Evolutionary conservation across 2,797 vertebrate species (phyloP), one percentile per base, ranked within the genome.

Genomic region (Orientallactaga sibirica): DNA sequence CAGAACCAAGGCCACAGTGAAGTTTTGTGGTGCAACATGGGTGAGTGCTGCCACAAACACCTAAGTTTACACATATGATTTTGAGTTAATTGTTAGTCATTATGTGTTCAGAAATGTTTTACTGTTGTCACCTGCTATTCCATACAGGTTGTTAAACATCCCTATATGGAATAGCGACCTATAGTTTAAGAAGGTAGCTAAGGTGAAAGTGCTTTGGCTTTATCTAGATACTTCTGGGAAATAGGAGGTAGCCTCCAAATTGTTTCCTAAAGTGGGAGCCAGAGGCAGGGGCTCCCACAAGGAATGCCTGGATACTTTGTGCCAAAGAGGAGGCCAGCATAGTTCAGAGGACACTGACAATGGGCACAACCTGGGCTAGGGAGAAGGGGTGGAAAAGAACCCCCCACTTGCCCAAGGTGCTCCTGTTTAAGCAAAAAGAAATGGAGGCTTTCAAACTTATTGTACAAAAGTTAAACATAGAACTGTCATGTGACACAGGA

Each of bases 401-500:
- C 29, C 29, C 33, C 20, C 29, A 5, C 25, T 25, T 78, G 41
- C 33, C 52, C 62, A 19, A 15, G n/a, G 3, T 37, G 64, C 27
- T 8, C 75, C 74, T 58, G 6, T 86, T 61, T 52, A 78, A 85
- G 15, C 24, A 73, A 48, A 48, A 48, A 85, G 75, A 88, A 86
- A 68, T 41, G 41, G 81, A 82, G 43, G 4, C 73, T 64, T 94
- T 78, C 74, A 93, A 84, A 74, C 27, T 19, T 73, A 52, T 7
- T 73, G 37, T 37, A n/a, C 15, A 68, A 82, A 90, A 90, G 86
- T 90, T 83, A 89, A 33, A 79, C 82, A 22, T 9, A 74, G 55
- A 84, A 33, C 37, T 71, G 27, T 41, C 22, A 37, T 10, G 41
- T 37, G 90, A 90, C 7, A 61, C 14, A 48, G 77, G 18, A 84